Evolutionary conservation across 2,113 vertebrate genomes (phyloP), one percentile per base, ranked within the genome.

Genomic region (Rhodinocichla rosea): DNA sequence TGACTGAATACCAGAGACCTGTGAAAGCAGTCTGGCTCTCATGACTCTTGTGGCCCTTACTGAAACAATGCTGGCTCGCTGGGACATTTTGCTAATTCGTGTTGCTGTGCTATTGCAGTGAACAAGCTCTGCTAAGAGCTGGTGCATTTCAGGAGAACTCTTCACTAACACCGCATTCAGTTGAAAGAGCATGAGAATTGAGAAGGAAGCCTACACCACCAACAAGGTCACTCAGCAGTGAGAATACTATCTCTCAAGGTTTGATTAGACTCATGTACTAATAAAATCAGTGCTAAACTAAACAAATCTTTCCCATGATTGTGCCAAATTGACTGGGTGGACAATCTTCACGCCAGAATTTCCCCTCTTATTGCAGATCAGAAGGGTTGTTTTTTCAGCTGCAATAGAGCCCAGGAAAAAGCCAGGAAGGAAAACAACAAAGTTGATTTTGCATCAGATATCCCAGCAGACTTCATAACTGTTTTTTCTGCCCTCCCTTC

Each of bases 341-440:
- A 97, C 95, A 97, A 94, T 59, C 95, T 93, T 83, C 92, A 96
- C 10, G 75, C 96, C 96, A 98, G 94, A 97, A 95, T 97, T 98
- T 97, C 92, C 95, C 92, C 97, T 96, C 96, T 97, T 96, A 97
- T 95, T 96, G 95, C 97, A 98, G 92, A 97, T 96, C 93, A 97
- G 93, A 97, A 97, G 79, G 44, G 45, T 89, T 98, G 97, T 98
- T 98, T 98, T 98, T 91, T 97, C 98, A 98, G 98, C 98, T 98
- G 97, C 84, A 97, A 93, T 40, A 97, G 97, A 96, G 92, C 95
- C 96, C 97, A 98, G 97, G 96, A 98, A 97, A 93, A 95, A 97
- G 91, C 83, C 96, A 97, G 92, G 45, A 92, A 97, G 80, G 89
- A 97, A 97, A 98, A 98, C 97, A 98, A 96, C 90, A 22, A 91